phyloP scores from a whole-genome alignment of 2,888 invertebrate species.

The Chesias legatella region DNA sequence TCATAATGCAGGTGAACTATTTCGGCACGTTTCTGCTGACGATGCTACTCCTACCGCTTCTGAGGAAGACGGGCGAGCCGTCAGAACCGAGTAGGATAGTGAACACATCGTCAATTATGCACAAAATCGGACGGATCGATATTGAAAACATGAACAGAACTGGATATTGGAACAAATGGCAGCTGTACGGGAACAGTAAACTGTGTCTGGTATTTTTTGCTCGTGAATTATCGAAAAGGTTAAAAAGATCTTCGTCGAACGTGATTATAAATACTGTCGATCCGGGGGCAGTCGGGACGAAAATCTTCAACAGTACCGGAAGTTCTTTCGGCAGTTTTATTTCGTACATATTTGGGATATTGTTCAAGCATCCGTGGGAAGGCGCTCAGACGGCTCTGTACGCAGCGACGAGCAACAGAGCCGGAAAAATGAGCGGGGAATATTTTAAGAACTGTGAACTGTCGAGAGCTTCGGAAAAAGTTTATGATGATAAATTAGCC shows the following conservation, averaged over 20 bases:
- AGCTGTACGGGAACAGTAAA: constrained; percentile 82
- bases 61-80: constrained; percentile 77
- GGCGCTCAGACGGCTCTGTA: constrained; percentile 91
- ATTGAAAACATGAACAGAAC: constrained; percentile 84
- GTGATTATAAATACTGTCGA: constrained; percentile 90
- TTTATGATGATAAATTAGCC: constrained; percentile 83
- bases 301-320: constrained; percentile 82
- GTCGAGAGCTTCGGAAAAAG: constrained; percentile 77
- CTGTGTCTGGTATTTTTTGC: constrained; percentile 87
- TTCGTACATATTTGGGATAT: constrained; percentile 80
- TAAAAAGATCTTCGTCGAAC: constrained; percentile 80
- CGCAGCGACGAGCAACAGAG: constrained; percentile 84
- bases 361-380: constrained; percentile 87
- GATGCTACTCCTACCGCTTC: constrained; percentile 89
- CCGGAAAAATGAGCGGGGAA: constrained; percentile 84
- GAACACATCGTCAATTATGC: constrained; percentile 88
- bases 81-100: constrained; percentile 87
- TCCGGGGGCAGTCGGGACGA: constrained; percentile 91
- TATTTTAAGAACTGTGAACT: constrained; percentile 89
- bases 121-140: constrained; percentile 84
- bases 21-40: constrained; percentile 96
- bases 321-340: constrained; percentile 77
- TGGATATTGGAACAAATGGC: constrained; percentile 67
- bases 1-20: constrained; percentile 95
- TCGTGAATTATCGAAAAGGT: constrained; percentile 84